Evolutionary conservation across 2,888 invertebrate genomes (phyloP).

Genomic region (Muscina levida): DNA sequence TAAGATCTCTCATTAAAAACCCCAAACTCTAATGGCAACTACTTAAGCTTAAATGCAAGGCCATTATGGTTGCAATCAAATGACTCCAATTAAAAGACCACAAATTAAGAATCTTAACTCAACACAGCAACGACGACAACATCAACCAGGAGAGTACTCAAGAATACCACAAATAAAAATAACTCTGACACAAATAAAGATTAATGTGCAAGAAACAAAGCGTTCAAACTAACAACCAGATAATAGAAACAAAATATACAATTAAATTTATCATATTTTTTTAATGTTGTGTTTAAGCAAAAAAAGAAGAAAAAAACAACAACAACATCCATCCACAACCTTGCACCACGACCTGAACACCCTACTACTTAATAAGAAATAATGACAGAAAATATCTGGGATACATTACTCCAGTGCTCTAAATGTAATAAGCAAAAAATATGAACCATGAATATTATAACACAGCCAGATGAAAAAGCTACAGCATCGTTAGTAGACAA

Average conservation of each 20-base stretch:
- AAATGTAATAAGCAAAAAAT: slow-evolving; percentile 18
- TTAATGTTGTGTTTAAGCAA: slow-evolving; percentile 7
- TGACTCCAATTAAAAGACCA: slow-evolving; percentile 14
- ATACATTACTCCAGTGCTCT: slow-evolving; percentile 30
- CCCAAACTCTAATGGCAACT: slow-evolving; percentile 8
- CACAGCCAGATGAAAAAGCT: too few species aligned
- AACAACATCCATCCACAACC: background rate
- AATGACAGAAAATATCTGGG: too few species aligned
- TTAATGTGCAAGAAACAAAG: slow-evolving; percentile 13
- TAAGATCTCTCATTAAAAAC: slow-evolving; percentile 17
- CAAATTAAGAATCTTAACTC: slow-evolving; percentile 3
- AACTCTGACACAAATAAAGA: background rate
- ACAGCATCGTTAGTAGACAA: too few species aligned
- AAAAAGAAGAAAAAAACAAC: slow-evolving; percentile 5
- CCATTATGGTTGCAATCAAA: slow-evolving; percentile 14
- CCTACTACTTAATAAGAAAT: too few species aligned
- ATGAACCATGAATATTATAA: too few species aligned
- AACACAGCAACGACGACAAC: background rate
- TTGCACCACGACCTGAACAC: too few species aligned
- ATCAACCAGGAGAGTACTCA: too few species aligned
- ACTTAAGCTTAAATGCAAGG: slow-evolving; percentile 29
- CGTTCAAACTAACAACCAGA: too few species aligned
- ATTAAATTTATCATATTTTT: slow-evolving; percentile 15
- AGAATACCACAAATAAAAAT: background rate
- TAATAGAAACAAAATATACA: background rate